These are phyloP conservation scores for Tanytarsus gracilentus DNA, from an alignment of 2,888 invertebrate species.

Conservation along the genomic window DNA sequence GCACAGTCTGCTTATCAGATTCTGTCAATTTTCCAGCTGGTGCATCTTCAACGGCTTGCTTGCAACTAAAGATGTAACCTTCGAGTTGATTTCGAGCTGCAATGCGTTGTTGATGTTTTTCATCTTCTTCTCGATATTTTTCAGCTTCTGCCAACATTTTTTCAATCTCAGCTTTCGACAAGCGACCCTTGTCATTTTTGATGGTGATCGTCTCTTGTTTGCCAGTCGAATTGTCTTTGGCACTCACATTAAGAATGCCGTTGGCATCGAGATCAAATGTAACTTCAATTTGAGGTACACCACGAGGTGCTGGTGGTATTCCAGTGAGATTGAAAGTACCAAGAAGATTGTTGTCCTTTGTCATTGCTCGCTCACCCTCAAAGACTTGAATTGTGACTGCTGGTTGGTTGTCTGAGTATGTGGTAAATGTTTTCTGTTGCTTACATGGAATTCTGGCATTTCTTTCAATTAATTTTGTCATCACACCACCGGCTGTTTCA, in stretches of 20 bases:
- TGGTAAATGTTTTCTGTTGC: slow-evolving; percentile 65
- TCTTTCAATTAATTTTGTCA: slow-evolving; percentile 66
- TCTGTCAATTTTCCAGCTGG: slow-evolving; percentile 57
- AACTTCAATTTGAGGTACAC: slow-evolving; percentile 55
- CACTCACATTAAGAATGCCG: slow-evolving; percentile 74
- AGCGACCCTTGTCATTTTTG: slow-evolving; percentile 75
- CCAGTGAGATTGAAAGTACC: slow-evolving; percentile 74
- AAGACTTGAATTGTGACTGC: slow-evolving; percentile 64
- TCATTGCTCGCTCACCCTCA: slow-evolving; percentile 74
- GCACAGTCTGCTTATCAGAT: slow-evolving; percentile 59
- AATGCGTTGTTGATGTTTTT: slow-evolving; percentile 57
- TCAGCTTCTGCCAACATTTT: slow-evolving; percentile 75
- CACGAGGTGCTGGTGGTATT: slow-evolving; percentile 77
- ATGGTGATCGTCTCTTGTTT: slow-evolving; percentile 74
- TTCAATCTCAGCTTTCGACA: slow-evolving; percentile 80
- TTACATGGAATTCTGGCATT: slow-evolving; percentile 64
- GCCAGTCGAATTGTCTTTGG: slow-evolving; percentile 70
- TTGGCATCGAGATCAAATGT: slow-evolving; percentile 86
- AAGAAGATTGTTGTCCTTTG: slow-evolving; percentile 78
- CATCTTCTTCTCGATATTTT: slow-evolving; percentile 66
- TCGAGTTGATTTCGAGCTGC: slow-evolving; percentile 68
- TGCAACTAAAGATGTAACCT: slow-evolving; percentile 61
- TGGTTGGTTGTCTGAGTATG: slow-evolving; percentile 72
- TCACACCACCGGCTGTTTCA: slow-evolving; percentile 73
- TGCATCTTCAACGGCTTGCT: slow-evolving; percentile 57